Percentiles rank a stretch among this genome's conserved stretches.
phyloP scores from a whole-genome alignment of 1,140 invertebrate species.

The Drosophila arawakana region DNA sequence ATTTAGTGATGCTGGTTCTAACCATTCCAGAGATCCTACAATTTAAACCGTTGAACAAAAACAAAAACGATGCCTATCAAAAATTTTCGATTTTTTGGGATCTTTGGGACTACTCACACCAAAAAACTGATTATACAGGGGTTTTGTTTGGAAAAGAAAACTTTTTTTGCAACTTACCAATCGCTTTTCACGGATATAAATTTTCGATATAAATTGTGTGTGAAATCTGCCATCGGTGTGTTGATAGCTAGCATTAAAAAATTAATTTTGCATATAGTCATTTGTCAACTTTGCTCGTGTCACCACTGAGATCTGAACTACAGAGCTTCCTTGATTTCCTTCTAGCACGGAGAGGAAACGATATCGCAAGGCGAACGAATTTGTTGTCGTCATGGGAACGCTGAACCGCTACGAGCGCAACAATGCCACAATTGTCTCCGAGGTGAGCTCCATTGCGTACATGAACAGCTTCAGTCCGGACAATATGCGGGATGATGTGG shows the following conservation, averaged over 20 bases:
- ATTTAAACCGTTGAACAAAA: no score
- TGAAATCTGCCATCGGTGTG: constrained; percentile 97
- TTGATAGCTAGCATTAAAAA: constrained; percentile 87
- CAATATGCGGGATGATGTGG: constrained; percentile 80
- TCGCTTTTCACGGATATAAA: constrained; percentile 98
- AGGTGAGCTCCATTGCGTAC: constrained; percentile 75
- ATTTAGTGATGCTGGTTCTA: no score
- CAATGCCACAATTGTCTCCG: constrained; percentile 69
- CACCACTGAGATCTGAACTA: no score
- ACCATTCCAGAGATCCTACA: no score
- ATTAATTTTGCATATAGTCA: no score
- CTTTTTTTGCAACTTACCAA: constrained; percentile 88
- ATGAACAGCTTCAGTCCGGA: constrained; percentile 79
- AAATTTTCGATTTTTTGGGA: no score
- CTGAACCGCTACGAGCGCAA: constrained; percentile 69
- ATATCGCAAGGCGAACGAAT: constrained; percentile 70
- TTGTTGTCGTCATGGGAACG: constrained; percentile 77
- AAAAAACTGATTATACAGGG: no score
- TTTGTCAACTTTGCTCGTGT: no score
- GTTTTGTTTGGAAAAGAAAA: neutral
- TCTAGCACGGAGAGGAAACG: constrained; percentile 62
- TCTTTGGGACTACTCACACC: no score
- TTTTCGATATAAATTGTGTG: constrained; percentile 97
- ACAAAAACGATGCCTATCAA: no score
- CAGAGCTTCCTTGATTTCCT: neutral